These are phyloP conservation scores for Desoria tigrina DNA, from an alignment of 2,888 invertebrate species.

Conservation along the genomic window DNA sequence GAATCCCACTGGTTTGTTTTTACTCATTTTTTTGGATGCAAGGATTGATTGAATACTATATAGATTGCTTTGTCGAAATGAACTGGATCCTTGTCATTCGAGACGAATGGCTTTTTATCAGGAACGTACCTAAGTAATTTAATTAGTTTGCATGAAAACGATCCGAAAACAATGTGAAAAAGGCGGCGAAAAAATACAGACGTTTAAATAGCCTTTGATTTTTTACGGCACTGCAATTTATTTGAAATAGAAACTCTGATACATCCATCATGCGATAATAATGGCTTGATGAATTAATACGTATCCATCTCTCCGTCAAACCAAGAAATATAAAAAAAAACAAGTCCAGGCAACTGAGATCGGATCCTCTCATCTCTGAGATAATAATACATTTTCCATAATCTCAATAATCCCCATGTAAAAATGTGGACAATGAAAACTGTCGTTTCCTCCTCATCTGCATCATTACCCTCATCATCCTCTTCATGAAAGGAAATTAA, in stretches of 20 bases:
- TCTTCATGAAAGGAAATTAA: slow-evolving; percentile 41
- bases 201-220: too few relatives aligned
- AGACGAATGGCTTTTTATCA: slow-evolving; percentile 5
- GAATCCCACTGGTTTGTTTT: slow-evolving; percentile 1
- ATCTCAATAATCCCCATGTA: slow-evolving; percentile 13
- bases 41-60: slow-evolving; percentile 19
- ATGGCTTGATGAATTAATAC: slow-evolving; percentile 22
- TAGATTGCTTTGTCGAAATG: slow-evolving; percentile 7
- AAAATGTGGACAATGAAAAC: slow-evolving; percentile 12
- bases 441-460: background rate
- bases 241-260: too few relatives aligned
- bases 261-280: background rate
- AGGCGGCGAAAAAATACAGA: too few relatives aligned
- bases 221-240: too few relatives aligned
- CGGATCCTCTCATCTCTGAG: too few relatives aligned
- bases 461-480: slow-evolving; percentile 6
- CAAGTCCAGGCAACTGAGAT: too few relatives aligned
- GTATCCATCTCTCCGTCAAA: slow-evolving; percentile 12
- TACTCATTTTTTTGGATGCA: slow-evolving; percentile 4
- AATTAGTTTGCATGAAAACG: too few relatives aligned
- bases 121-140: background rate
- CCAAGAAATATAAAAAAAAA: background rate
- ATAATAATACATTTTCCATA: too few relatives aligned
- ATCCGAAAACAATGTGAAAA: too few relatives aligned
- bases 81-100: slow-evolving; percentile 24